Evolutionary conservation across 2,888 invertebrate species (phyloP).

Genomic region (Byasa hedistus): DNA sequence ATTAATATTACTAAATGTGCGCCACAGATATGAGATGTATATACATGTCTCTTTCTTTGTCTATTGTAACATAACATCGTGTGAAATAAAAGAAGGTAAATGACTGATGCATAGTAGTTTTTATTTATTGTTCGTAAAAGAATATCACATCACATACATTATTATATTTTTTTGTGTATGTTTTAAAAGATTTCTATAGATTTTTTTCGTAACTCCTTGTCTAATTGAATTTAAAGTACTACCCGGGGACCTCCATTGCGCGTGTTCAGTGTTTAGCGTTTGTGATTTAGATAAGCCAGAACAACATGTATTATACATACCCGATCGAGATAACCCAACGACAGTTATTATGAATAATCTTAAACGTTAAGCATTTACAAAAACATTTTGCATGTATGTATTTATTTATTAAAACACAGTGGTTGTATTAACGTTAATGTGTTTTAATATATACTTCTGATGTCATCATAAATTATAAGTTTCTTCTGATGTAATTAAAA

Average conservation of each 20-base stretch:
- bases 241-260: conserved; percentile 18
- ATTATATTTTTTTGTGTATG: too few species aligned
- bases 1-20: too few species aligned
- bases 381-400: neutral
- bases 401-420: neutral
- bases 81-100: too few species aligned
- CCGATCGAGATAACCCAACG: conserved; percentile 18
- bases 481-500: too few species aligned
- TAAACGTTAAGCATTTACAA: conserved; percentile 2
- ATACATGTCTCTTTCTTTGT: too few species aligned
- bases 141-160: too few species aligned
- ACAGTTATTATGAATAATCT: conserved; percentile 15
- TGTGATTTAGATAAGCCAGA: conserved; percentile 25
- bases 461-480: too few species aligned
- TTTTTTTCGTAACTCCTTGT: conserved; percentile 21
- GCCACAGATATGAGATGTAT: too few species aligned
- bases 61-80: too few species aligned
- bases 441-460: too few species aligned
- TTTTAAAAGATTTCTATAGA: neutral
- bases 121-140: too few species aligned
- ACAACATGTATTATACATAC: conserved; percentile 20
- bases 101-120: too few species aligned
- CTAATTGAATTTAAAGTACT: conserved; percentile 28
- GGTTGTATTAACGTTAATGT: neutral
- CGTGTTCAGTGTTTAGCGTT: conserved; percentile 24